Evolutionary conservation across 1,140 invertebrate genomes (phyloP), one percentile per base, ranked within the genome.

Genomic region (Linepithema humile): DNA sequence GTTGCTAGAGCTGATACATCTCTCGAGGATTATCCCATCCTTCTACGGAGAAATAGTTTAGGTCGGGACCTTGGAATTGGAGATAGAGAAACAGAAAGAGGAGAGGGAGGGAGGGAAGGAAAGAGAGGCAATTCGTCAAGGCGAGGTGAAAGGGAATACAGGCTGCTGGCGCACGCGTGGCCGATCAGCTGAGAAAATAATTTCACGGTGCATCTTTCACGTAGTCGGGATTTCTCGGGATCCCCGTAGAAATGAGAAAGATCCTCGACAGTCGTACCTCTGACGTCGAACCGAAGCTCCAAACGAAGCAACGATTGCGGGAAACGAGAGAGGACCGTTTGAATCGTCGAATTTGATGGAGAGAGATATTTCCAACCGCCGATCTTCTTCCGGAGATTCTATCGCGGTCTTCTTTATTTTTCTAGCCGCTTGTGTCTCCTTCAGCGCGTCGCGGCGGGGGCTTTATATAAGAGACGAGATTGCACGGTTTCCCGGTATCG

Each of bases 21-120:
- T 89, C 84, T 84, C 17, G 17, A 60, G 87, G 88, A 89, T 88
- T 88, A 89, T 89, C 88, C 74, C n/a, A 69, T 86, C 69, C 60
- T 85, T 75, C 57, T 84, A 65, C 55, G 26, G n/a, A 69, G 80
- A 88, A 88, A 89, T 86, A 80, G 67, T 86, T n/a, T 86, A 72
- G 73, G 67, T 55, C 26, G 35, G 17, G 64, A 80, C 64, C 75
- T 80, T 80, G 53, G 29, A 15, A 78, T n/a, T 5, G 20, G 3
- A 45, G 64, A 82, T 48, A 29, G 75, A 50, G 55, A 84, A 57
- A 62, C n/a, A 62, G 75, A n/a, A 35, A n/a, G 57, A 43, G 38
- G 26, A 65, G 43, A 78, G 48, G 35, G 40, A 43, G 38, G 50
- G n/a, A n/a, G n/a, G n/a, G n/a, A n/a, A n/a, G 38, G 26, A 65